Evolutionary conservation across 2,797 vertebrate species (phyloP).

Genomic region (Darevskia mixta): DNA sequence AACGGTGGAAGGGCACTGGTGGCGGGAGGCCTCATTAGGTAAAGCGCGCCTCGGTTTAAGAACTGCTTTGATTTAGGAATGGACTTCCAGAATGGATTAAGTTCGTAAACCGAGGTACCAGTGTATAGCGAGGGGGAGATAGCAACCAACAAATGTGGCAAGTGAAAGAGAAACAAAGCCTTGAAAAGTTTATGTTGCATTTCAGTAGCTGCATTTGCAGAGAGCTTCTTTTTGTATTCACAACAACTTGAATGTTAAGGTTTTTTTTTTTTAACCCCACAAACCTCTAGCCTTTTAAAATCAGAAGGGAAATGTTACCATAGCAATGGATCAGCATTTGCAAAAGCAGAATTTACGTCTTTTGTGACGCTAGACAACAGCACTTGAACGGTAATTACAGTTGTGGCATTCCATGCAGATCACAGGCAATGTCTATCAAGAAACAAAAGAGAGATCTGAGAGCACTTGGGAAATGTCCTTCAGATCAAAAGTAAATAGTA

Average conservation of each 20-base stretch:
- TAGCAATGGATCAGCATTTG: conserved; percentile 24
- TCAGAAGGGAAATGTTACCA: neutral
- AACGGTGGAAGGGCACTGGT: no score
- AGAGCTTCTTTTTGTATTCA: neutral
- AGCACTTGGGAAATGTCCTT: conserved; percentile 49
- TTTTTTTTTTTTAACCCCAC: conserved; percentile 6
- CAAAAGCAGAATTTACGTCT: neutral
- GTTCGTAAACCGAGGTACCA: no score
- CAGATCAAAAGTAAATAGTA: neutral
- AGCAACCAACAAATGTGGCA: fast-evolving
- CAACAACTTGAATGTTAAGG: conserved; percentile 18
- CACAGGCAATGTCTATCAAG: conserved; percentile 12
- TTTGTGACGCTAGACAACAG: conserved; percentile 10
- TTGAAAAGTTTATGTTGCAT: neutral
- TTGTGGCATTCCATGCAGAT: conserved; percentile 33
- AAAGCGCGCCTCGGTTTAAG: no score
- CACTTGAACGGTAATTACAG: conserved; percentile 29
- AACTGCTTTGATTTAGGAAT: no score
- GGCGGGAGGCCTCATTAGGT: no score
- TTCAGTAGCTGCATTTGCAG: neutral
- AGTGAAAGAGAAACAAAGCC: neutral
- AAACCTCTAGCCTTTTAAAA: conserved; percentile 18
- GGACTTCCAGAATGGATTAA: no score
- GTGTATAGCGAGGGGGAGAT: neutral
- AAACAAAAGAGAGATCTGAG: conserved; percentile 41